phyloP scores from a whole-genome alignment of 2,113 vertebrate species.

The Taxidea taxus region DNA sequence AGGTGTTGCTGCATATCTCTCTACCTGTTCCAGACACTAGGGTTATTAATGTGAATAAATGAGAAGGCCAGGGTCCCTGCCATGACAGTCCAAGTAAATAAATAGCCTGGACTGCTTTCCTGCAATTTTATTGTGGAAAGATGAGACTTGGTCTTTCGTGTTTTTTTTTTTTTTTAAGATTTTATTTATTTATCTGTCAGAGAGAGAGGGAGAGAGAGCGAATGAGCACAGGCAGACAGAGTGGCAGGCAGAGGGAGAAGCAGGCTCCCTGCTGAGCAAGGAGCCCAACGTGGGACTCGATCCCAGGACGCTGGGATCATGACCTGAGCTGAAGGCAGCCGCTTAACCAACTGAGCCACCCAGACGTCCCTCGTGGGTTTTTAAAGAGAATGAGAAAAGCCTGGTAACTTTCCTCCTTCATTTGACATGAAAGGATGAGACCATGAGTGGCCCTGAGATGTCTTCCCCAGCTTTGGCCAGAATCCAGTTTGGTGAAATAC shows the following conservation, averaged over 20 bases:
- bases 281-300: too few relatives aligned
- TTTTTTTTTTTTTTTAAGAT: too few relatives aligned
- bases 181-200: too few relatives aligned
- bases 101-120: background rate
- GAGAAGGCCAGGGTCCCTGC: background rate
- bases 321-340: too few relatives aligned
- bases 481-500: conserved; percentile 12
- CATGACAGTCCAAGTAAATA: background rate
- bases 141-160: background rate
- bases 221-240: too few relatives aligned
- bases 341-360: too few relatives aligned
- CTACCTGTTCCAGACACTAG: background rate
- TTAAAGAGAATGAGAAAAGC: background rate
- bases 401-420: background rate
- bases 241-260: too few relatives aligned
- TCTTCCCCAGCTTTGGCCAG: background rate
- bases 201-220: too few relatives aligned
- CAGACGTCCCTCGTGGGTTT: too few relatives aligned
- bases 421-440: background rate
- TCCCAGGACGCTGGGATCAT: too few relatives aligned
- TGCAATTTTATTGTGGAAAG: background rate
- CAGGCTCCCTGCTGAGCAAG: too few relatives aligned
- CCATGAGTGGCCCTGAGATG: background rate
- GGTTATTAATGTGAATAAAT: background rate
- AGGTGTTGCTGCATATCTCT: background rate